Evolutionary conservation across 2,797 vertebrate genomes (phyloP).

Genomic region (Sphenopsis melanotis): DNA sequence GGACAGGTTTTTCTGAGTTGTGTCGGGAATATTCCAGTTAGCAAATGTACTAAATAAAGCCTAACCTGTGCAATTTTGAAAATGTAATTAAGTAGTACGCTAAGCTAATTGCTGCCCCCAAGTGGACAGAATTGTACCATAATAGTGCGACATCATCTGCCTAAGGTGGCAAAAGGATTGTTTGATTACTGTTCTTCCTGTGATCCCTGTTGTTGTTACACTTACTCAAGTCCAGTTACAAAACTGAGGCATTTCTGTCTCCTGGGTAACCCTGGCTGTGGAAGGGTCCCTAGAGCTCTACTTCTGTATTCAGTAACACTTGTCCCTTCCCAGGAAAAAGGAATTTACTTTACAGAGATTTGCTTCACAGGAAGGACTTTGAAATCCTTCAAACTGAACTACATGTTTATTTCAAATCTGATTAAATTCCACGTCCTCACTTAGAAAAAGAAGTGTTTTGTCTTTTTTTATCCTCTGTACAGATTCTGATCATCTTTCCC

Average conservation of each 20-base stretch:
- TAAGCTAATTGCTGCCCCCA: background rate
- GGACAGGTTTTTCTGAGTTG: background rate
- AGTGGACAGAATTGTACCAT: background rate
- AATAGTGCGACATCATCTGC: background rate
- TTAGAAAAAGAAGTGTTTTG: background rate
- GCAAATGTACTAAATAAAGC: background rate
- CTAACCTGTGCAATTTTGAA: background rate
- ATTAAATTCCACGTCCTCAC: background rate
- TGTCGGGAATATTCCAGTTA: conserved; percentile 9
- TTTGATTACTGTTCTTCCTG: background rate
- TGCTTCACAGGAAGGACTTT: background rate
- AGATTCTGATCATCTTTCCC: background rate
- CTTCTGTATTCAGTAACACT: background rate
- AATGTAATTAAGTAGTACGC: background rate
- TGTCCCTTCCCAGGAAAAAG: background rate
- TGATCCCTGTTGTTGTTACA: background rate
- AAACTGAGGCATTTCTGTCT: background rate
- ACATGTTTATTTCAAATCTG: background rate
- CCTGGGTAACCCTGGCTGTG: background rate
- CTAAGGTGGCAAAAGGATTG: background rate
- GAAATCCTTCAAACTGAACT: background rate
- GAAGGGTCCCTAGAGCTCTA: background rate
- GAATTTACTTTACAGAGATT: background rate
- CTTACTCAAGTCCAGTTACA: background rate
- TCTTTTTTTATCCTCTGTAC: background rate